Evolutionary conservation across 2,797 vertebrate genomes (phyloP), one percentile per base, ranked within the genome.

Genomic region (Poecilia gillii): DNA sequence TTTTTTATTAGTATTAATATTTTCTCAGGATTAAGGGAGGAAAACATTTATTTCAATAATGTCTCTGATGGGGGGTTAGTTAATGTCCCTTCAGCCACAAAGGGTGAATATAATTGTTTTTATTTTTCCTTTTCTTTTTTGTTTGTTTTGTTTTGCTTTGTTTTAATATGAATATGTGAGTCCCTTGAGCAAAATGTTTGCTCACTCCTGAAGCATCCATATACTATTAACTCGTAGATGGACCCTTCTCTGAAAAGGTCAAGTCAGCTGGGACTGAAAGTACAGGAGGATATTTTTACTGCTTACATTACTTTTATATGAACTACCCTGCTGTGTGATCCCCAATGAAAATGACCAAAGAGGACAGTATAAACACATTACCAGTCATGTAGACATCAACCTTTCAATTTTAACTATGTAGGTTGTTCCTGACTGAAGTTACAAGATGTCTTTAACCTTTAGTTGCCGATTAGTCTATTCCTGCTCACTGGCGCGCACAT

Each of bases 221-320:
- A 51, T 53, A 72, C 72, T 78, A 73, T 88, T 85, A 89, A 78
- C 81, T 76, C 46, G 71, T 78, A 78, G 75, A 46, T 79, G 75
- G 53, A 46, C 75, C 68, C 31, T 80, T 76, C 57, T 71, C 41
- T 82, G 31, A 39, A 41, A 80, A 84, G 68, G 84, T 85, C 77
- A 91, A 53, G 49, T 59, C 75, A 75, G 57, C 71, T 64, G 20
- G 28, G 49, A 59, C 14, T 51, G 25, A 73, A 77, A 49, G 28
- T 79, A 47, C 51, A 1, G 12, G 6, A 45, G 36, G 39, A 76
- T 46, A 64, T 31, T 28, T 28, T 31, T 47, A 41, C 51, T 74
- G 39, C 70, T 23, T 51, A 6, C 11, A 57, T 74, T 45, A 39
- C 7, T 5, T 77, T 64, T 41, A 16, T 75, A 36, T 49, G 3